These are phyloP conservation scores for Drosophila siamana DNA, from an alignment of 2,888 invertebrate species.

Conservation along the genomic window DNA sequence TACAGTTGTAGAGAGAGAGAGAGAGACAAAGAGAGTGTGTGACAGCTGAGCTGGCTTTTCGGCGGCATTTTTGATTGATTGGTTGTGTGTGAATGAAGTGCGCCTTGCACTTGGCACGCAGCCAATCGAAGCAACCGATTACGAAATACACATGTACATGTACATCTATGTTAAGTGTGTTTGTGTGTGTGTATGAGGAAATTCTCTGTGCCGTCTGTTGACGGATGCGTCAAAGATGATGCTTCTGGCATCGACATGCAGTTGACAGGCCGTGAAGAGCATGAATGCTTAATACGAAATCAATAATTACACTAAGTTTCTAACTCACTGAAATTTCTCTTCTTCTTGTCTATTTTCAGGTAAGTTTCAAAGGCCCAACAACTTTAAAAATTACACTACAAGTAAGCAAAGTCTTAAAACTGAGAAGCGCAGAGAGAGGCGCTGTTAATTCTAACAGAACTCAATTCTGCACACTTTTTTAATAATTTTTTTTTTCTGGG, in stretches of 20 bases:
- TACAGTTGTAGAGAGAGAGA: conserved; percentile 30
- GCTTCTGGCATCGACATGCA: background rate
- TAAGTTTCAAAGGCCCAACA: conserved; percentile 42
- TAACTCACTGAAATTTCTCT: no score
- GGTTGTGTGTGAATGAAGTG: conserved; percentile 59
- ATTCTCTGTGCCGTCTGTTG: no score
- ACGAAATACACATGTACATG: conserved; percentile 10
- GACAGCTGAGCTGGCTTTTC: conserved; percentile 30
- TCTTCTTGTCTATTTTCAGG: conserved; percentile 47
- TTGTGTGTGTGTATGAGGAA: conserved; percentile 12
- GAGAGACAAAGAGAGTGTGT: background rate
- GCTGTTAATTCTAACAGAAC: no score
- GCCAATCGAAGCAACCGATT: conserved; percentile 31
- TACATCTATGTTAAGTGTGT: no score
- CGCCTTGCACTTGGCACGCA: conserved; percentile 40
- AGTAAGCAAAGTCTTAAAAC: conserved; percentile 13
- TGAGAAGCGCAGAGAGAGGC: background rate
- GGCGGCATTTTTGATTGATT: conserved; percentile 63
- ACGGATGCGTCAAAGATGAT: conserved; percentile 26
- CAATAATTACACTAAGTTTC: background rate
- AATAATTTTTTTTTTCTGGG: no score
- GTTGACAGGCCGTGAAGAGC: conserved; percentile 1
- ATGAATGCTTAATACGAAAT: conserved; percentile 5
- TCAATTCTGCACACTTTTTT: no score
- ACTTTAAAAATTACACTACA: background rate